A percentile compares a stretch with the other conserved stretches of the same genome.
phyloP scores from a whole-genome alignment of 2,888 invertebrate species.

The Lithophane semibrunnea region DNA sequence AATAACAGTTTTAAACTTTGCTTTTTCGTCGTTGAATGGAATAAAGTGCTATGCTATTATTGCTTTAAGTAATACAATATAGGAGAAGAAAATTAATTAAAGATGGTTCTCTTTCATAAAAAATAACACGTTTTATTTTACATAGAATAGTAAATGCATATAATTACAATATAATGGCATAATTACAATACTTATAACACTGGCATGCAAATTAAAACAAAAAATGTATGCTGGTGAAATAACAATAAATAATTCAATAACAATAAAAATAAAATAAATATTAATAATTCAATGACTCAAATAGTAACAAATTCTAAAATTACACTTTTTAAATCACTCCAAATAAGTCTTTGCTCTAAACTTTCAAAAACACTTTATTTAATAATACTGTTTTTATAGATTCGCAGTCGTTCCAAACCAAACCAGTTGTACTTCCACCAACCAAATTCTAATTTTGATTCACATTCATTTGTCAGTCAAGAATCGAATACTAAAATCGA shows the following conservation, averaged over 20 bases:
- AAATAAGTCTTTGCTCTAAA: neutral
- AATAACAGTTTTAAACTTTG: neutral
- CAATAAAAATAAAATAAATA: neutral
- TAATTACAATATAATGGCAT: slow-evolving; percentile 28
- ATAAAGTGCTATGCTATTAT: neutral
- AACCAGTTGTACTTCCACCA: slow-evolving; percentile 7
- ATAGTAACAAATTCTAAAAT: neutral
- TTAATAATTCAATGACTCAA: neutral
- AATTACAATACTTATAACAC: slow-evolving; percentile 14
- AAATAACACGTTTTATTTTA: slow-evolving; percentile 24
- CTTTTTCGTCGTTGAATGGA: neutral
- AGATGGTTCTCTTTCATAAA: neutral
- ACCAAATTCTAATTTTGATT: slow-evolving; percentile 31
- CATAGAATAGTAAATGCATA: slow-evolving; percentile 43
- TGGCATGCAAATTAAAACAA: neutral
- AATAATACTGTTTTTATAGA: slow-evolving; percentile 38
- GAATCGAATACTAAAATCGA: slow-evolving; percentile 29
- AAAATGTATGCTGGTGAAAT: neutral
- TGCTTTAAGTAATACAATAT: neutral
- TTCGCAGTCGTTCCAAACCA: slow-evolving; percentile 2
- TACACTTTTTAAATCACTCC: neutral
- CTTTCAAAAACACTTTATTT: neutral
- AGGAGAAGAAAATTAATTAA: neutral
- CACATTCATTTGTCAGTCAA: slow-evolving; percentile 35
- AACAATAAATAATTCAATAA: neutral